These are phyloP conservation scores for Rhadina sibilatrix DNA, from an alignment of 2,113 vertebrate species.

Conservation along the genomic window DNA sequence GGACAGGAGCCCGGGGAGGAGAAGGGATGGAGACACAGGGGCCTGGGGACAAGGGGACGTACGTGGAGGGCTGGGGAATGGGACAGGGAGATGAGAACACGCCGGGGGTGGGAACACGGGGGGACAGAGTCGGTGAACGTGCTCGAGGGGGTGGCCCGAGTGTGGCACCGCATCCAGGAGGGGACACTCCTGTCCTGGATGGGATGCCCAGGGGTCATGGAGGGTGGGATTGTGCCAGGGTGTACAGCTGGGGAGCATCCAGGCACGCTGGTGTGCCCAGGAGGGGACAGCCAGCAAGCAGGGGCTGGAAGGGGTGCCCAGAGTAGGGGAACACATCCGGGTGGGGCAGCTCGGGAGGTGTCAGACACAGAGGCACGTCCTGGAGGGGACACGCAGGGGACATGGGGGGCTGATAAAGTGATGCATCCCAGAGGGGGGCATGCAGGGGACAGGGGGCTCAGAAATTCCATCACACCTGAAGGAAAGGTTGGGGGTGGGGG, in stretches of 20 bases:
- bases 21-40: not conserved
- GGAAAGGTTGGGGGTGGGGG: not conserved
- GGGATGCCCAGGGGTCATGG: not conserved
- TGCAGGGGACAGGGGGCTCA: not conserved
- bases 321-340: not conserved
- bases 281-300: not conserved
- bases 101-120: not conserved
- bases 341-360: not conserved
- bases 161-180: not conserved
- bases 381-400: not conserved
- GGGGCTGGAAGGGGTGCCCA: not conserved
- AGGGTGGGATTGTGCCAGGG: not conserved
- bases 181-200: not conserved
- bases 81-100: not conserved
- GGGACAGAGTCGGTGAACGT: not conserved
- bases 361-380: not conserved
- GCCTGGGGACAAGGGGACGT: not conserved
- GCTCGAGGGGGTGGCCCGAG: not conserved
- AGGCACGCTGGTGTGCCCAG: not conserved
- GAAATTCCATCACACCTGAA: not conserved
- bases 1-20: no score
- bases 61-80: rapidly evolving
- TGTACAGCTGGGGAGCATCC: not conserved
- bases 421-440: not conserved
- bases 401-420: not conserved